Evolutionary conservation across 2,888 invertebrate genomes (phyloP).

Genomic region (Corbicula japonica): DNA sequence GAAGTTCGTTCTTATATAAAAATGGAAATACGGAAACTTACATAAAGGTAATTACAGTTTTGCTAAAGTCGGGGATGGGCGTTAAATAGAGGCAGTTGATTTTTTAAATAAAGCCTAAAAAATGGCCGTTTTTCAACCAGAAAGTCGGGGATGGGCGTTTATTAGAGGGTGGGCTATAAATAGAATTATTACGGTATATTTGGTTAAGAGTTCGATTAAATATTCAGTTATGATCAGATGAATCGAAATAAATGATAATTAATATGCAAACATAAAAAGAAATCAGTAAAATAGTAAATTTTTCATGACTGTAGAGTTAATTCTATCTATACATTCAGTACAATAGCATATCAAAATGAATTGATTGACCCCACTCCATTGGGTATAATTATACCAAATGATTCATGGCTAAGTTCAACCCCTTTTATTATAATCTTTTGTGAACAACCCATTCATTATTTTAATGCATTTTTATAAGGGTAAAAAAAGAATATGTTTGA

Average conservation of each 20-base stretch:
- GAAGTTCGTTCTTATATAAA: too few relatives aligned
- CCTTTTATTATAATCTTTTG: constrained; percentile 31
- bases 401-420: constrained; percentile 36
- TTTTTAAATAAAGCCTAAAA: too few relatives aligned
- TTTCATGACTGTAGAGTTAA: not conserved
- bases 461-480: constrained; percentile 45
- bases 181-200: too few relatives aligned
- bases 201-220: too few relatives aligned
- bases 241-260: constrained; percentile 9
- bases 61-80: too few relatives aligned
- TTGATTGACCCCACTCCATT: constrained; percentile 39
- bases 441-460: constrained; percentile 50
- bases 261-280: not conserved
- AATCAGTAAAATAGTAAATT: not conserved
- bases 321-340: too few relatives aligned
- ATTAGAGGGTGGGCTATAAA: too few relatives aligned
- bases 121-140: too few relatives aligned
- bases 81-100: too few relatives aligned
- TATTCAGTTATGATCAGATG: constrained; percentile 27
- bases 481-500: constrained; percentile 39
- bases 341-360: constrained; percentile 23
- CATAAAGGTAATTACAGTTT: too few relatives aligned
- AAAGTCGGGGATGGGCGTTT: too few relatives aligned
- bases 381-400: constrained; percentile 28
- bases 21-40: too few relatives aligned